These are phyloP conservation scores for Pentalonia nigronervosa DNA, from an alignment of 1,140 invertebrate species.

Conservation along the genomic window DNA sequence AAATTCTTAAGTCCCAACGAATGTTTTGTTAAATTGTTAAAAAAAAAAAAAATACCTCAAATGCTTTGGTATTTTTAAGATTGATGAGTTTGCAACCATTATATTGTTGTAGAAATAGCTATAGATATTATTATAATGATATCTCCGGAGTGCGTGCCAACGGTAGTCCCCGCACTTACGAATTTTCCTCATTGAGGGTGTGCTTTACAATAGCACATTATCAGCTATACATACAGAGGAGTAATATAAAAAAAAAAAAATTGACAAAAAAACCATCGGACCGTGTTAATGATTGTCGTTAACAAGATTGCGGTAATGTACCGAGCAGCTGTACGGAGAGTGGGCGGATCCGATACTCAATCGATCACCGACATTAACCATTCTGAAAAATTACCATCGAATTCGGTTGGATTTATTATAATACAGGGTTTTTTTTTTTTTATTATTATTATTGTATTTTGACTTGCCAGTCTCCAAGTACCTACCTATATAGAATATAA, in stretches of 20 bases:
- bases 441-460: conserved; percentile 37
- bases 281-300: conserved; percentile 58
- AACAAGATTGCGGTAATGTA: conserved; percentile 56
- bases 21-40: conserved; percentile 31
- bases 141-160: conserved; percentile 28
- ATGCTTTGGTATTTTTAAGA: not conserved
- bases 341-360: conserved; percentile 35
- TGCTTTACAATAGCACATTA: conserved; percentile 23
- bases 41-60: not conserved
- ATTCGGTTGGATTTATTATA: conserved; percentile 37
- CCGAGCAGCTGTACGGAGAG: conserved; percentile 42
- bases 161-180: not conserved
- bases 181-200: conserved; percentile 30
- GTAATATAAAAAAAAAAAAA: conserved; percentile 51
- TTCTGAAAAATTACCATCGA: conserved; percentile 55
- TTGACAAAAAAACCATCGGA: conserved; percentile 54
- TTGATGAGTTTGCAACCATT: conserved; percentile 50
- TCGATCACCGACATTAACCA: conserved; percentile 42
- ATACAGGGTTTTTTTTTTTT: conserved; percentile 1
- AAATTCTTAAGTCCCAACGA: not conserved
- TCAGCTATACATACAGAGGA: conserved; percentile 18
- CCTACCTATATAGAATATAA: not conserved
- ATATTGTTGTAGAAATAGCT: not conserved
- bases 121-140: conserved; percentile 45
- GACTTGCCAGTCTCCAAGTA: conserved; percentile 19